Evolutionary conservation across 37 sponge, comb jelly and placozoan genomes (phyloP).

Genomic region (Lycopodina hypogea): DNA sequence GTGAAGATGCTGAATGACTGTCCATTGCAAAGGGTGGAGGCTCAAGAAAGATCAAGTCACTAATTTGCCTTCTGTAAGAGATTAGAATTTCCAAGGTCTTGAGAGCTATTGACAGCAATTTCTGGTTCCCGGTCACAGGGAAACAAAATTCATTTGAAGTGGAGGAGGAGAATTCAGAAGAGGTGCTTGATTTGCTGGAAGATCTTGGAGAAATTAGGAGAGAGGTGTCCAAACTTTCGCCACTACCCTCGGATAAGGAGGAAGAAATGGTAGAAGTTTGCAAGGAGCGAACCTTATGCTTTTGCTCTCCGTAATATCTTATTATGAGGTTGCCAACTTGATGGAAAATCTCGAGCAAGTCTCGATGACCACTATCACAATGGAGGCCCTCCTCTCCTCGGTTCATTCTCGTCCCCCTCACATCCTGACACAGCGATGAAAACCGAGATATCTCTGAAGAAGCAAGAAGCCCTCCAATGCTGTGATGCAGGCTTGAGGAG

Average conservation of each 20-base stretch:
- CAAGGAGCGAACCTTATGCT: slow-evolving; percentile 1
- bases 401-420: neutral
- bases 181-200: neutral
- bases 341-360: neutral
- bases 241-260: neutral
- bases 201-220: slow-evolving; percentile 7
- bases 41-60: slow-evolving; percentile 19
- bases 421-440: neutral
- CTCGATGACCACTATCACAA: too few relatives aligned
- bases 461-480: slow-evolving; percentile 3
- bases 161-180: neutral
- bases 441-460: slow-evolving; percentile 14
- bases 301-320: slow-evolving; percentile 26
- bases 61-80: slow-evolving; percentile 4
- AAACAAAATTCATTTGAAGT: neutral
- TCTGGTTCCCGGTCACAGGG: slow-evolving; percentile 22
- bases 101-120: slow-evolving; percentile 14
- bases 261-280: neutral
- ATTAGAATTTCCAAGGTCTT: slow-evolving; percentile 21
- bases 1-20: slow-evolving; percentile 22
- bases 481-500: neutral
- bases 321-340: slow-evolving; percentile 16
- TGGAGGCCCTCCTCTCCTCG: neutral
- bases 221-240: slow-evolving; percentile 21
- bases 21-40: slow-evolving; percentile 35